Conservation (phyloP, 1,140 invertebrate species). For the Orchestia grillus region DNA sequence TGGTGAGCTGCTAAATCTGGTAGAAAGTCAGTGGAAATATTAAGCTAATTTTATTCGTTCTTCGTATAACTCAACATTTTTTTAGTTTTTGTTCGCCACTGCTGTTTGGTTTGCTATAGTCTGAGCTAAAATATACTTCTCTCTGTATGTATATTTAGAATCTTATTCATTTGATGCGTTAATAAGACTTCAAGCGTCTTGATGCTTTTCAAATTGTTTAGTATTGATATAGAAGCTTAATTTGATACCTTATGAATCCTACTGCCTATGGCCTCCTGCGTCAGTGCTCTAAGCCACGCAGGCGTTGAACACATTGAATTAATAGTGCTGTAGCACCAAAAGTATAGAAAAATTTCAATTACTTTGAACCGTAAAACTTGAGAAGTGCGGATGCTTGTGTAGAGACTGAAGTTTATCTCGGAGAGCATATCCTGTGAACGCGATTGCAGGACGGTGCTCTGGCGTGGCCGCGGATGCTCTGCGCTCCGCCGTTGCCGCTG, state of each 20-base stretch:
- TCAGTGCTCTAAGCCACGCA: too few relatives aligned
- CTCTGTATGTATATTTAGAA: not conserved
- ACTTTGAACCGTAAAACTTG: not conserved
- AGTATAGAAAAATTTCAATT: not conserved
- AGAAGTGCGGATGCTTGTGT: not conserved
- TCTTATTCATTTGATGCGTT: not conserved
- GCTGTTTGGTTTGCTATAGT: not conserved
- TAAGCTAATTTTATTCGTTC: not conserved
- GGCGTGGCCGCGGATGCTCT: not conserved
- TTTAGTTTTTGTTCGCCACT: not conserved
- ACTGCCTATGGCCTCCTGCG: not conserved
- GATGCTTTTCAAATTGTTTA: not conserved
- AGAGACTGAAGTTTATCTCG: conserved; percentile 8
- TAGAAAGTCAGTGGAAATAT: not conserved
- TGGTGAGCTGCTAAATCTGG: not conserved
- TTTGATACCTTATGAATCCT: not conserved
- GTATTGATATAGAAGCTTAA: not conserved
- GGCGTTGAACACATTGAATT: too few relatives aligned
- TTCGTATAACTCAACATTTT: not conserved
- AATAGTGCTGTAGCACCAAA: not conserved
- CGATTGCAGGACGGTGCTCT: not conserved
- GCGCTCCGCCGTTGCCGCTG: not conserved
- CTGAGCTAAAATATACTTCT: not conserved
- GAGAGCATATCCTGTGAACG: not conserved
- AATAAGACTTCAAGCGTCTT: not conserved